Base-by-base conservation (phyloP, 2,888 invertebrate genomes). In the Leptogaster cylindrica region DNA sequence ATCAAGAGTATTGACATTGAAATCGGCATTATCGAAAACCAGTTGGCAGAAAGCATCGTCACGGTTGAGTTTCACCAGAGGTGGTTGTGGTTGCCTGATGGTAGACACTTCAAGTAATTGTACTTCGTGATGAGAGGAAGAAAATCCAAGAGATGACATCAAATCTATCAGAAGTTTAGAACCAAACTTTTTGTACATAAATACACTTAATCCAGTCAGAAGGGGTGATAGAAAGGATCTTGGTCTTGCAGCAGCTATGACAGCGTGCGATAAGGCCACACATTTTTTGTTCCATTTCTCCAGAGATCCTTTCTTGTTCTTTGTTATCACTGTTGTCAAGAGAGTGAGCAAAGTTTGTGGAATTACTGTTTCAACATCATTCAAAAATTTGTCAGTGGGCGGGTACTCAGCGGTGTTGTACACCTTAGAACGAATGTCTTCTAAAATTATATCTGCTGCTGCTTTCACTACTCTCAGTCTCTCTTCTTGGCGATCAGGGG, bases 1-100 rank as follows among this genome's bases (percentile, higher is more conserved):
- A 72, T 73, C 72, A 20, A 73, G 12, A 7, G 70, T 73, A 16
- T 70, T 52, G 7, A 68, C 66, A 55, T 73, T 73, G 25, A 68
- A 61, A 44, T 71, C 72, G 14, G 71, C 72, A 48, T 71, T 72
- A 33, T 72, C 72, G 44, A 67, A 71, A 12, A 71, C 67, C 61
- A 71, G 68, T 58, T 72, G 71, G 20, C 31, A 36, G 44, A 63
- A 68, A n/a, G n/a, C n/a, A n/a, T n/a, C n/a, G n/a, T n/a, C n/a
- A n/a, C n/a, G n/a, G n/a, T n/a, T 52, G 52, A 1, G 1, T 36
- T 36, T 36, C 1, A 1, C 36, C 10, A 36, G 4, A 4, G 2
- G 1, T 10, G 10, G 4, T 3, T 14, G n/a, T 12, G 36, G 10
- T 12, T 14, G 36, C 1, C 10, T 10, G 4, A 36, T 14, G 36